Conservation (phyloP, 2,888 invertebrate genomes). For the Oscheius sp. region DNA sequence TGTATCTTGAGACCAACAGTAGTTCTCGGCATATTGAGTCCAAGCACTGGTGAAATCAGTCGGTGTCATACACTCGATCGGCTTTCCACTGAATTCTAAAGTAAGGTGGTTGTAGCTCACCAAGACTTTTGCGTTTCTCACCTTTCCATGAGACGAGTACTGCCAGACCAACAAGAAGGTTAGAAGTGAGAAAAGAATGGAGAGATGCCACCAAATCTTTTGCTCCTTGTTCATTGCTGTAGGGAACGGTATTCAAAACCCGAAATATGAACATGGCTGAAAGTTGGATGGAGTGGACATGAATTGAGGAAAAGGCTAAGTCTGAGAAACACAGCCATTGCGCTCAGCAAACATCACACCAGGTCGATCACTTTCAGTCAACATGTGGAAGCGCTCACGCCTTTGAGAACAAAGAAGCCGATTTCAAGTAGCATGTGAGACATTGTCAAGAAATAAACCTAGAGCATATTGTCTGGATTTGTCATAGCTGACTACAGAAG, state of each 20-base stretch:
- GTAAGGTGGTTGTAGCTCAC: too few relatives aligned
- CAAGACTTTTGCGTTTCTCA: too few relatives aligned
- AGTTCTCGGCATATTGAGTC: constrained; percentile 69
- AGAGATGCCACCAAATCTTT: constrained; percentile 68
- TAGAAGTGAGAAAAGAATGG: constrained; percentile 70
- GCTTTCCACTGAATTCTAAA: constrained; percentile 66
- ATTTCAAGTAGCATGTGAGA: background rate
- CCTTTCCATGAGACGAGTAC: constrained; percentile 68
- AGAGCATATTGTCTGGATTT: too few relatives aligned
- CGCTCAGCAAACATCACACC: constrained; percentile 35
- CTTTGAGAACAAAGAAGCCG: background rate
- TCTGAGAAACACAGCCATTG: constrained; percentile 20
- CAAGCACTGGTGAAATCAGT: constrained; percentile 61
- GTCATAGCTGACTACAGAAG: too few relatives aligned
- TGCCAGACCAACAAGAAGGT: constrained; percentile 69
- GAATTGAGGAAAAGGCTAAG: background rate
- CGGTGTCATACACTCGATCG: constrained; percentile 70
- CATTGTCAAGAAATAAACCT: too few relatives aligned
- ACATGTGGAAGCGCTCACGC: constrained; percentile 11
- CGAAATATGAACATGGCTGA: constrained; percentile 67
- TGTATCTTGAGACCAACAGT: constrained; percentile 70
- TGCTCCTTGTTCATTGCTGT: constrained; percentile 65
- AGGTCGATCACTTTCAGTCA: constrained; percentile 23
- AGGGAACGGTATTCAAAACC: constrained; percentile 70
- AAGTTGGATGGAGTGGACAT: too few relatives aligned